Base-by-base conservation (phyloP, 2,113 vertebrate species). In the Silurus asotus region DNA sequence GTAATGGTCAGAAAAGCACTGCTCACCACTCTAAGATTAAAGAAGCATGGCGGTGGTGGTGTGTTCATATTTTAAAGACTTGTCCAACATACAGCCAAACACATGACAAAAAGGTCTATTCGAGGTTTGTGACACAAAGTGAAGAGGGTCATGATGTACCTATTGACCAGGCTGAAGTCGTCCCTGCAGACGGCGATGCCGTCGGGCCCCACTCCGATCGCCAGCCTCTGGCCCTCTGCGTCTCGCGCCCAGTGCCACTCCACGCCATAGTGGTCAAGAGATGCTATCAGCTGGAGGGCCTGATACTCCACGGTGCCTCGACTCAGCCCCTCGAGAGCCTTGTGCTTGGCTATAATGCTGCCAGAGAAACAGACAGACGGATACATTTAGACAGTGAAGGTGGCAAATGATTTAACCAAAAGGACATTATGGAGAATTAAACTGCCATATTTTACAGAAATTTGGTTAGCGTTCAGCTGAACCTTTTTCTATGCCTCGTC, bases 171-270 rank as follows among this genome's bases (percentile, higher is more conserved):
- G 87, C 91, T 96, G 88, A 98, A 96, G 90, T 99, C 97, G 37
- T 99, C 97, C 93, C 96, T 98, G 92, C 97, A 99, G 84, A 99
- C 90, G 4, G 96, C 95, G 78, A 99, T 97, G 17, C 98, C 98
- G 79, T 99, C 98, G 0, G 98, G 97, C 1, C 98, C 98, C 0
- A 99, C 96, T 13, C 98, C 98, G 11, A 99, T 96, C 19, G 97
- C 96, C 82, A 97, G 89, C 53, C 96, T 96, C 88, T 97, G 97
- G 11, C 95, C 96, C 74, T 96, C 96, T 0, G 96, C 96, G 0
- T 99, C 97, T 48, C 97, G 95, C 45, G 95, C 96, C 4, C 96
- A 95, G 90, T 99, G 98, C 98, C 98, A 99, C 89, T 99, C 98
- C 23, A 99, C 95, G 0, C 98, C 98, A 3, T 99, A 99, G 90